Conservation (phyloP, 1,140 invertebrate species). For the Drosophila auraria region DNA sequence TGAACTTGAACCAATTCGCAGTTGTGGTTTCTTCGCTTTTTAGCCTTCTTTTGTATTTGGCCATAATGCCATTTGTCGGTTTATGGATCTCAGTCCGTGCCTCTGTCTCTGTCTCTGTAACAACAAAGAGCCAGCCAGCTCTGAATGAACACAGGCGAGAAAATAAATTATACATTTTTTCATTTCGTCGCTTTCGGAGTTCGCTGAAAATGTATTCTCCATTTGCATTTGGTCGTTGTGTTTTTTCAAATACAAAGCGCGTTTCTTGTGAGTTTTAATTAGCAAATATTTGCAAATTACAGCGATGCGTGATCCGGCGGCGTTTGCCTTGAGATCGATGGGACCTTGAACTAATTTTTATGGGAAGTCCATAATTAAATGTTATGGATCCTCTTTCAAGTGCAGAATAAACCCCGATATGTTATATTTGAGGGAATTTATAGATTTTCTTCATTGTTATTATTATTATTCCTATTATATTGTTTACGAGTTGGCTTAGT, state of each 20-base stretch:
- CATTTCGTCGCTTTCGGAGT: constrained; percentile 39
- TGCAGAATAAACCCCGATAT: constrained; percentile 1
- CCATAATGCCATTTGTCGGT: constrained; percentile 47
- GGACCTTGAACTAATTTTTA: constrained; percentile 69
- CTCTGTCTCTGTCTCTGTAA: not conserved
- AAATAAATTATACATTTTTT: constrained; percentile 73
- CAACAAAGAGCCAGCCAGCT: constrained; percentile 28
- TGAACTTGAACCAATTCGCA: constrained; percentile 78
- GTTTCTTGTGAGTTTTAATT: constrained; percentile 61
- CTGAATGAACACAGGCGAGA: constrained; percentile 44
- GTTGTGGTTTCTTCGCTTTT: constrained; percentile 38
- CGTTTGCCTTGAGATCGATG: constrained; percentile 49
- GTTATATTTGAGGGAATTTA: no score
- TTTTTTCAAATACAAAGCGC: constrained; percentile 30
- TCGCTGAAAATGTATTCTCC: constrained; percentile 22
- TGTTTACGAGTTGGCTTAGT: no score
- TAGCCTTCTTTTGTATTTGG: constrained; percentile 32
- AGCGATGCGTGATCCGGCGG: constrained; percentile 30
- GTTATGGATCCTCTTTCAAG: constrained; percentile 12
- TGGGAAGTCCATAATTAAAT: constrained; percentile 25
- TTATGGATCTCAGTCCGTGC: constrained; percentile 42
- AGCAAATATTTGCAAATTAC: constrained; percentile 81
- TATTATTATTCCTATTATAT: no score
- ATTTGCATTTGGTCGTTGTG: constrained; percentile 37
- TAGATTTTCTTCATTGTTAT: no score